Base-by-base conservation (phyloP, 1,140 invertebrate genomes). In the Leptinotarsa lineolata region DNA sequence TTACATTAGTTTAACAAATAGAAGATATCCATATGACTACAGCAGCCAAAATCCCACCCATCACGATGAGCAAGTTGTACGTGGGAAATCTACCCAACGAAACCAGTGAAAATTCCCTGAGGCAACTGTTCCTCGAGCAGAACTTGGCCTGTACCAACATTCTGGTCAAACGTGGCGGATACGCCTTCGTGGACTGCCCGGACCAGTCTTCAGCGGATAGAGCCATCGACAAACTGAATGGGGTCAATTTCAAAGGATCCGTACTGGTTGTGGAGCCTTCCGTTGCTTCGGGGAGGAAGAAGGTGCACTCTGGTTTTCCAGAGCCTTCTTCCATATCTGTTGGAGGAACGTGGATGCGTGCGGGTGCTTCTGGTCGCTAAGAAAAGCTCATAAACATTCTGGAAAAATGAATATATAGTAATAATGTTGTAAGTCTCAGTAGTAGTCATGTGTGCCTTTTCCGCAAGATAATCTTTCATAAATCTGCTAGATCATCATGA, bases 161-260 rank as follows among this genome's bases (percentile, higher is more conserved):
- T 77, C 87, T 94, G 72, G 90, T 94, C 64, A 95, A 95, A 85
- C 89, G 92, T 77, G 92, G 92, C 75, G 93, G 93, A 78, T 95
- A 94, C 85, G 93, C 93, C 30, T 95, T 96, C 85, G 92, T 95
- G 65, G 93, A 95, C 83, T 94, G 93, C 83, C 87, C 89, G 48
- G 93, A 95, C 85, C 92, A 94, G 81, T 91, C 90, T 16, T 90
- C 91, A 59, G 92, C 92, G 18, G 92, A 95, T 86, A 91, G 90
- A 78, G 93, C 92, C 58, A 94, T 95, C 81, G 92, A 93, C 84
- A 93, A 91, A 82, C 87, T 93, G 65, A 91, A 92, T 83, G 92
- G 92, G 80, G 90, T 85, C 76, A 86, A 85, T 71, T 91, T 88
- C 81, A 85, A 90, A 75, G 90, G 90, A 78, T 88, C 88, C 13